Conservation (phyloP, 2,797 vertebrate species). For the Jordanella pulchra region DNA sequence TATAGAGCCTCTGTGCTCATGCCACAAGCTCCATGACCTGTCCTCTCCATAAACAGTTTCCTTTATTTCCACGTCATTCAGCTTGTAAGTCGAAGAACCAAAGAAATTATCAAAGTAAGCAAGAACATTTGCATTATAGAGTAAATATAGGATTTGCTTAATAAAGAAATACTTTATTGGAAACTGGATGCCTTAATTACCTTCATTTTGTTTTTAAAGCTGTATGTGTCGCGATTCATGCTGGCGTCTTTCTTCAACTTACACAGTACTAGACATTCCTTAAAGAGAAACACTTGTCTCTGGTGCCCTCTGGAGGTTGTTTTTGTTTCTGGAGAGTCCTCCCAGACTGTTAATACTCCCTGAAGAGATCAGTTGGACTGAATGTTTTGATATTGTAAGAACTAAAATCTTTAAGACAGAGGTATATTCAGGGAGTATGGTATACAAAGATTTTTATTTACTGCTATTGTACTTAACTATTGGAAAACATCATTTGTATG, state of each 20-base stretch:
- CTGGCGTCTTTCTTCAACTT: constrained; percentile 88
- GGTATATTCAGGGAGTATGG: neutral
- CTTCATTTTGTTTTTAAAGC: constrained; percentile 99
- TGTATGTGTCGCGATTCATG: constrained; percentile 85
- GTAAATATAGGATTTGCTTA: neutral
- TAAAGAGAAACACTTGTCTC: constrained; percentile 95
- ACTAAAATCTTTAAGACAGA: neutral
- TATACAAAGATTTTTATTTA: neutral
- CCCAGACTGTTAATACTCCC: constrained; percentile 95
- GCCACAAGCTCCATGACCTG: constrained; percentile 92
- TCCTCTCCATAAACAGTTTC: constrained; percentile 91
- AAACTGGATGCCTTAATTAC: constrained; percentile 61
- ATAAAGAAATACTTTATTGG: neutral
- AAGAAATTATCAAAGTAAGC: constrained; percentile 6
- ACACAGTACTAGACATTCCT: constrained; percentile 91
- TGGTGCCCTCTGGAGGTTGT: constrained; percentile 93
- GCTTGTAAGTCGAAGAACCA: constrained; percentile 68
- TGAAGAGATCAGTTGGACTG: constrained; percentile 45
- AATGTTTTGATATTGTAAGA: neutral
- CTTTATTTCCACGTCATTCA: constrained; percentile 91
- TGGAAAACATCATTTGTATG: neutral
- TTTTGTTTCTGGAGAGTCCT: constrained; percentile 89
- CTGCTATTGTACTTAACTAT: neutral
- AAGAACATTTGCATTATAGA: neutral
- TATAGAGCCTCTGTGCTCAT: constrained; percentile 90